Evolutionary conservation across 2,797 vertebrate species (phyloP).

Genomic region (Neomorphus geoffroyi): DNA sequence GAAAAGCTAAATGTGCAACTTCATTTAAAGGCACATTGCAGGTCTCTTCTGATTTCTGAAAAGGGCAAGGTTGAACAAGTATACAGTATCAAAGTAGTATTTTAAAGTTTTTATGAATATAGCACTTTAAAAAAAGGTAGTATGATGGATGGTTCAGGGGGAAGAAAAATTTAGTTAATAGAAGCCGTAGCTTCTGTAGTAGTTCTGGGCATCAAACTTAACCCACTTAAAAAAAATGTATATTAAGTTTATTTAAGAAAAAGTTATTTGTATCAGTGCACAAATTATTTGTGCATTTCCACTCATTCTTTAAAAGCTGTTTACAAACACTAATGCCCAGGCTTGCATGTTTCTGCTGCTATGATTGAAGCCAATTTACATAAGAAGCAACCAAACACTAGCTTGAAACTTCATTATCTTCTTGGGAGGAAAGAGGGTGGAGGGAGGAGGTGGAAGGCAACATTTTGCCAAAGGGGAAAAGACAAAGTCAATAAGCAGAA

Average conservation of each 20-base stretch:
- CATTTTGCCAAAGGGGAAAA: constrained; percentile 39
- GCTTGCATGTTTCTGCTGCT: constrained; percentile 56
- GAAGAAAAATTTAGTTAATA: not conserved
- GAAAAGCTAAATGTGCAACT: not conserved
- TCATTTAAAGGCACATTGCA: not conserved
- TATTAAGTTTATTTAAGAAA: constrained; percentile 2
- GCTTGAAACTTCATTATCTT: not conserved
- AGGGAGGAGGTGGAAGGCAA: constrained; percentile 9
- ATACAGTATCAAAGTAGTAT: constrained; percentile 7
- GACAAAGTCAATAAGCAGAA: constrained; percentile 47
- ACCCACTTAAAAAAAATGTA: not conserved
- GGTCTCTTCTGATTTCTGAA: constrained; percentile 3
- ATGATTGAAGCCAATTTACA: constrained; percentile 10
- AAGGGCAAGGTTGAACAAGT: constrained; percentile 18
- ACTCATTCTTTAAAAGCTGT: constrained; percentile 22
- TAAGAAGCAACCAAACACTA: constrained; percentile 27
- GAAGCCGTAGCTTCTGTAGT: not conserved
- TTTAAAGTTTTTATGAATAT: not conserved
- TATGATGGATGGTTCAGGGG: not conserved
- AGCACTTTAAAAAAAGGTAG: constrained; percentile 45
- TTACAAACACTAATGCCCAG: not conserved
- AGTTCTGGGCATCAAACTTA: constrained; percentile 24
- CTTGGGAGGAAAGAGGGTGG: not conserved
- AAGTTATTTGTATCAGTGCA: not conserved
- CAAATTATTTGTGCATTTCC: constrained; percentile 7